Base-by-base conservation (phyloP, 2,113 vertebrate species). In the Cariama cristata region DNA sequence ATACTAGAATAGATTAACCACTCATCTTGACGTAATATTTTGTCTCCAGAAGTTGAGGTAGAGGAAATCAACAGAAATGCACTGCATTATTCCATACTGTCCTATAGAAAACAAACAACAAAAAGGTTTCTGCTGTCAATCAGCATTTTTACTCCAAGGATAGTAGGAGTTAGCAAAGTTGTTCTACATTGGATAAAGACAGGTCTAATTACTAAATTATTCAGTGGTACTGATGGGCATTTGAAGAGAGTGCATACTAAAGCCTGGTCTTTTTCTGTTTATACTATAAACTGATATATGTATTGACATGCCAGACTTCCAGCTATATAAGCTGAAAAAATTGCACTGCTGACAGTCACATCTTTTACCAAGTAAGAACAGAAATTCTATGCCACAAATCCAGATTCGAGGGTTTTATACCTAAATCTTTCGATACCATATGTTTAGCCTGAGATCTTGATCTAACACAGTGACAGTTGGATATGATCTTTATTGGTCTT, bases 381-480 rank as follows among this genome's bases (percentile, higher is more conserved):
- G 77, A 95, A 97, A 95, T 49, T 77, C 74, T 80, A 60, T 8
- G 38, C 96, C 59, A 76, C 84, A 87, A 92, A 71, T 79, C 35
- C 82, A 24, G 49, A 91, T 95, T 95, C 73, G 4, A 87, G 45
- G 73, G 92, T 96, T 96, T 82, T 97, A 87, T 35, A 85, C 73
- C 79, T 90, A 89, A 92, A 95, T 60, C 66, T 83, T 63, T 94
- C 95, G 86, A 35, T 90, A 67, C 72, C 82, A 87, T 63, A 80
- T 96, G 91, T 79, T 67, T 49, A 80, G 53, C 44, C 86, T 20
- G 47, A 95, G 56, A 93, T 84, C 76, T 95, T 93, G 97, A 97
- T 97, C 93, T 69, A 97, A 96, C 66, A 53, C 93, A 97, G 94
- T 89, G 92, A 97, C 82, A 96, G 93, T 93, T 97, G 89, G 73